A percentile compares a stretch with the other conserved stretches of the same genome.
Evolutionary conservation across 2,888 invertebrate species (phyloP).

Genomic region (Drosophila borealis): DNA sequence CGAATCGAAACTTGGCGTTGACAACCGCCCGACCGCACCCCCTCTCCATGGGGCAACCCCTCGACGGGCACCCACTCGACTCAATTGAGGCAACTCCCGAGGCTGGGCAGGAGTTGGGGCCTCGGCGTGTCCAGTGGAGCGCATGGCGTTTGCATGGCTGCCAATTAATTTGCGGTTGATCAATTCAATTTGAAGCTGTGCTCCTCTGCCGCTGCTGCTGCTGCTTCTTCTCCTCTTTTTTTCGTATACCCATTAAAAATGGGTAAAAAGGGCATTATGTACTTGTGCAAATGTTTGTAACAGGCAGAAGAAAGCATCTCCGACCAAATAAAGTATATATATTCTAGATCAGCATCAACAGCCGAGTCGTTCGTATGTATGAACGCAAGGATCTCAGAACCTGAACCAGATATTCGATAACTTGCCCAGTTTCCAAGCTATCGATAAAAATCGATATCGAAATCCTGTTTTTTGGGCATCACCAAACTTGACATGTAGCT

Average conservation of each 20-base stretch:
- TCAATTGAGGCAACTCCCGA: slow-evolving; percentile 36
- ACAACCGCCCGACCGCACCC: slow-evolving; percentile 9
- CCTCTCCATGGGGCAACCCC: not conserved
- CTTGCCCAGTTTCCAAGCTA: too few relatives aligned
- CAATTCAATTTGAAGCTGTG: slow-evolving; percentile 83
- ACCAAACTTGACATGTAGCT: too few relatives aligned
- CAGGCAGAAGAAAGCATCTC: too few relatives aligned
- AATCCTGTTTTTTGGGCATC: too few relatives aligned
- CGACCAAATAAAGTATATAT: too few relatives aligned
- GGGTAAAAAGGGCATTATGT: too few relatives aligned
- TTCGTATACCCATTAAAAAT: not conserved
- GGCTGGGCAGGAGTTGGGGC: slow-evolving; percentile 7
- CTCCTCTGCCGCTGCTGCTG: slow-evolving; percentile 11
- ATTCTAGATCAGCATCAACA: too few relatives aligned
- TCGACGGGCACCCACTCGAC: slow-evolving; percentile 33
- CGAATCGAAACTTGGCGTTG: slow-evolving; percentile 61
- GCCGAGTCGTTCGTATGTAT: too few relatives aligned
- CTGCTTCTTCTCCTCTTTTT: slow-evolving; percentile 6
- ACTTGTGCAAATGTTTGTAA: too few relatives aligned
- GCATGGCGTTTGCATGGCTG: slow-evolving; percentile 74
- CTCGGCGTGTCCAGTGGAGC: slow-evolving; percentile 40
- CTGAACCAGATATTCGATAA: too few relatives aligned
- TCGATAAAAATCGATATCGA: too few relatives aligned
- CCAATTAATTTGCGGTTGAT: slow-evolving; percentile 85
- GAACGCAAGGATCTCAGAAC: too few relatives aligned